These are phyloP conservation scores for Troides helena DNA, from an alignment of 2,888 invertebrate species.

Conservation along the genomic window DNA sequence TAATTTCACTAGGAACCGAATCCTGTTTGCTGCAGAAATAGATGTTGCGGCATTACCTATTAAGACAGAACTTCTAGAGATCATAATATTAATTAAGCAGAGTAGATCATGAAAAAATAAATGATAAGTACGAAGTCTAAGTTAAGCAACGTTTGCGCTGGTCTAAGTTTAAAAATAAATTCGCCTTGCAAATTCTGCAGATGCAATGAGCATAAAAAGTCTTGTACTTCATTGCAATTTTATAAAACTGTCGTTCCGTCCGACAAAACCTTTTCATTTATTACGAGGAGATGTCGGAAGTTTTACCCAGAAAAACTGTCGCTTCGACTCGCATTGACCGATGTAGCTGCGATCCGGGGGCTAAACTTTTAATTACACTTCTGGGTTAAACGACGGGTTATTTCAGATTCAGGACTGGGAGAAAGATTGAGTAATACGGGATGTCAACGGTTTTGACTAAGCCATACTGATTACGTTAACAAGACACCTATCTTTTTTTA, in stretches of 20 bases:
- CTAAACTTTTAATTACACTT: constrained; percentile 30
- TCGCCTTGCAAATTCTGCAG: constrained; percentile 22
- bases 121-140: not conserved
- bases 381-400: constrained; percentile 27
- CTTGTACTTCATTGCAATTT: constrained; percentile 24
- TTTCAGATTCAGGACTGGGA: constrained; percentile 18
- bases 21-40: no score
- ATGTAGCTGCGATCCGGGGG: constrained; percentile 20
- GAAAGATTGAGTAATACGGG: constrained; percentile 21
- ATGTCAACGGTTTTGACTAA: constrained; percentile 21
- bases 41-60: no score
- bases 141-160: constrained; percentile 2
- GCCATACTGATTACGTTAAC: constrained; percentile 16
- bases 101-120: not conserved
- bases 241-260: constrained; percentile 26
- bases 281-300: constrained; percentile 25
- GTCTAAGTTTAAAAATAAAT: constrained; percentile 18
- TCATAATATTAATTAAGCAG: not conserved
- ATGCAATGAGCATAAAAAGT: constrained; percentile 23
- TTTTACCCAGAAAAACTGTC: constrained; percentile 28
- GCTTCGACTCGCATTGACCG: constrained; percentile 23
- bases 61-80: not conserved
- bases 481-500: not conserved
- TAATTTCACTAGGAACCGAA: no score
- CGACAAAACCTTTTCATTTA: constrained; percentile 29